Base-by-base conservation (phyloP, 2,888 invertebrate genomes). In the Dynastes grantii region DNA sequence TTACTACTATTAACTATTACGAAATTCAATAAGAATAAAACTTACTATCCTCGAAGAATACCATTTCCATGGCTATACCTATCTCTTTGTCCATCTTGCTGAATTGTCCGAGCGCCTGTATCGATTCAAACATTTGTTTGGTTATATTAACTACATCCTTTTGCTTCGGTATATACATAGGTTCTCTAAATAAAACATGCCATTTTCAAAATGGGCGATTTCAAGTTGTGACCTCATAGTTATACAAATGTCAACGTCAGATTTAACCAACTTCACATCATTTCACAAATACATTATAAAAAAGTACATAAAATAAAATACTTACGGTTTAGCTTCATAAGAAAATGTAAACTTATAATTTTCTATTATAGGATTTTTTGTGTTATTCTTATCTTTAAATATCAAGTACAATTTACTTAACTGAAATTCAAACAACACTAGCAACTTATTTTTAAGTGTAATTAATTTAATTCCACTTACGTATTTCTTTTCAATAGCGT, bases 311-410 rank as follows among this genome's bases (percentile, higher is more conserved):
- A 55, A 27, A 29, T 61, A 61, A 27, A 29, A 61, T 3, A 75
- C 73, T 61, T 49, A 75, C 73, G 73, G 73, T 45, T 75, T 37
- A 13, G 11, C 13, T 22, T 75, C 61, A 13, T 75, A 75, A 1
- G 5, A 16, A 61, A 75, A 75, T 4, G 27, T 61, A 49, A 75
- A 75, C 32, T 75, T 75, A 45, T 75, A 75, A 58, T 75, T 61
- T 61, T 75, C 73, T 3, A 61, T 3, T 3, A 75, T 61, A 4
- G n/a, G n/a, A 40, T 75, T 63, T 8, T 40, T 13, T 0, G 8
- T 2, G 4, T 61, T 58, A 75, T 58, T 8, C 27, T 75, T 58
- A 75, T 58, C 61, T 16, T 45, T 22, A 29, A 75, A 63, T 27
- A 75, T 6, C n/a, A 75, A 75, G 45, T 75, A 61, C 49, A 75